These are phyloP conservation scores for Amphipyra tragopoginis DNA, from an alignment of 2,888 invertebrate species.

Conservation along the genomic window DNA sequence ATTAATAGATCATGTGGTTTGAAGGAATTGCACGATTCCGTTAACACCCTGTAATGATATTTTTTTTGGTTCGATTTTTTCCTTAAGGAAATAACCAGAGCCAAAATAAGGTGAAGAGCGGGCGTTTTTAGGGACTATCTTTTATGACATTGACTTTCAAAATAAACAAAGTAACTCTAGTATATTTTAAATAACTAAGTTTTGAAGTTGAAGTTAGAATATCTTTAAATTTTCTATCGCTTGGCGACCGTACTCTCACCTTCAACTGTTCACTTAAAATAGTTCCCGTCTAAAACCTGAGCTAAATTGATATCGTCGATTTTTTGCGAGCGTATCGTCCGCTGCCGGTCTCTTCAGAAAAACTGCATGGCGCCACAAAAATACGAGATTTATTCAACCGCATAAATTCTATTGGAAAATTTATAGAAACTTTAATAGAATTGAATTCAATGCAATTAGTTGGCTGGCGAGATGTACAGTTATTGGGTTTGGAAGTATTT, in stretches of 20 bases:
- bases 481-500: no score
- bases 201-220: no score
- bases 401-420: conserved; percentile 23
- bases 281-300: conserved; percentile 35
- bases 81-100: no score
- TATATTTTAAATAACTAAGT: no score
- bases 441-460: conserved; percentile 40
- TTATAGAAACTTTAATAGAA: conserved; percentile 7
- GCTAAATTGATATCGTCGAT: conserved; percentile 49
- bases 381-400: conserved; percentile 41
- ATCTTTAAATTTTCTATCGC: not conserved
- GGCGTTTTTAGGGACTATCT: no score
- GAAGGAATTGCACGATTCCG: no score
- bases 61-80: no score
- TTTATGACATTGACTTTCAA: no score
- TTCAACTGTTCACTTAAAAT: conserved; percentile 41
- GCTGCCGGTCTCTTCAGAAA: conserved; percentile 26
- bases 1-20: no score
- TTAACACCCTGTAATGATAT: no score
- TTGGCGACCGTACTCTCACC: conserved; percentile 3
- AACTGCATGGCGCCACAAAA: conserved; percentile 33
- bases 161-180: no score
- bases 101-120: no score
- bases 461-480: not conserved
- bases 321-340: conserved; percentile 41